Base-by-base conservation (phyloP, 2,888 invertebrate species). In the Erpobdella octoculata region DNA sequence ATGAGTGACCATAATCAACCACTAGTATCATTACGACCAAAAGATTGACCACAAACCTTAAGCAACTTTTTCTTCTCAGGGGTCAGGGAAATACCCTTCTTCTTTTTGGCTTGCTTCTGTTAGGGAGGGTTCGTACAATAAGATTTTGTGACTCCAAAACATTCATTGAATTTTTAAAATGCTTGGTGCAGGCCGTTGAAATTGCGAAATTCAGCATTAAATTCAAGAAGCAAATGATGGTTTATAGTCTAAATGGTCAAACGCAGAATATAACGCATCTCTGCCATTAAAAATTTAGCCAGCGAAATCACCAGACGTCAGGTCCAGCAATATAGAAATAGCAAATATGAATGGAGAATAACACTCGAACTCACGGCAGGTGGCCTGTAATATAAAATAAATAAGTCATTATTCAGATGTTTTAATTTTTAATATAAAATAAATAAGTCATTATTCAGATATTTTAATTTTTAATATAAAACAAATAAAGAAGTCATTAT, bases 41-140 rank as follows among this genome's bases (percentile, higher is more conserved):
- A n/a, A n/a, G n/a, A n/a, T 61, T 46, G 21, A 33, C 25, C 62
- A 9, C 67, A n/a, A 41, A 72, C 73, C 73, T 74, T 74, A 15
- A 73, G 73, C 71, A 73, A 69, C 73, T 73, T 73, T 71, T 74
- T 73, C 72, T 74, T 73, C 61, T 74, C 74, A 8, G 74, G 74
- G 46, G 74, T 74, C 64, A 74, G 70, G 35, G 66, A 59, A 33
- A 73, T 73, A 36, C 71, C 73, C 71, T 73, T 73, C 74, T 74
- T 74, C 72, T 72, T 75, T 28, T 79, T 78, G 73, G 74, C 70
- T 65, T 69, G 35, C 41, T 74, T 73, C 71, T 74, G 59, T 35
- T 59, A n/a, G n/a, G n/a, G n/a, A n/a, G n/a, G n/a, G n/a, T n/a
- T n/a, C 15, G 25, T 25, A 67, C n/a, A 41, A 41, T 15, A 41